Conservation (phyloP, 2,797 vertebrate genomes). For the Bufotes viridis region DNA sequence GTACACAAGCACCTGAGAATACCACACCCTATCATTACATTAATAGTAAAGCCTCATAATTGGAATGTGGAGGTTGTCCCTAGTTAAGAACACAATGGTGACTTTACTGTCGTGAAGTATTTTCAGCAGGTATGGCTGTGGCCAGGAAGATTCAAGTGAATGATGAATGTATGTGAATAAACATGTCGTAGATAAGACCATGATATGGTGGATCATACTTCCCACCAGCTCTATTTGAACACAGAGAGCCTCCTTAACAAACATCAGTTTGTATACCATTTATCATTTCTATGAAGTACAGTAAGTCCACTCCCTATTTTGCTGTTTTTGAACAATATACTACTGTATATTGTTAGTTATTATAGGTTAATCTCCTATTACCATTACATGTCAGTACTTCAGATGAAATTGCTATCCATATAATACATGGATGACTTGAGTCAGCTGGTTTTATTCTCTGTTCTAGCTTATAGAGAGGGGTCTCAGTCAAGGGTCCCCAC, state of each 20-base stretch:
- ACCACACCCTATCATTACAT: slow-evolving; percentile 40
- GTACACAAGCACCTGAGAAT: slow-evolving; percentile 49
- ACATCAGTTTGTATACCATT: slow-evolving; percentile 66
- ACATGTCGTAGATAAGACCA: slow-evolving; percentile 77
- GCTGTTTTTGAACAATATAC: not conserved
- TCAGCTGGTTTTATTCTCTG: too few species aligned
- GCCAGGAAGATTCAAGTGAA: slow-evolving; percentile 76
- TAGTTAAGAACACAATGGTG: slow-evolving; percentile 37
- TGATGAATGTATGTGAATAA: slow-evolving; percentile 80
- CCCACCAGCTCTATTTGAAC: slow-evolving; percentile 75
- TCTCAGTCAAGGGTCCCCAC: too few species aligned
- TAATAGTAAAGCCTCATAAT: slow-evolving; percentile 46
- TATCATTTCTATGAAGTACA: slow-evolving; percentile 49
- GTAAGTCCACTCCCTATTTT: not conserved
- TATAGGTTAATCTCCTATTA: not conserved
- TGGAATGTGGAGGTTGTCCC: slow-evolving; percentile 45
- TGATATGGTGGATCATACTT: slow-evolving; percentile 81
- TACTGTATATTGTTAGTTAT: not conserved
- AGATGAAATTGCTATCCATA: too few species aligned
- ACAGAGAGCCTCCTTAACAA: slow-evolving; percentile 63
- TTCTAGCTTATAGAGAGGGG: too few species aligned
- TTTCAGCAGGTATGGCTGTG: slow-evolving; percentile 72
- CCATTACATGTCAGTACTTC: too few species aligned
- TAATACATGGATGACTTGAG: too few species aligned
- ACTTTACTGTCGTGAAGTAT: slow-evolving; percentile 7